Base-by-base conservation (phyloP, 2,113 vertebrate species). In the human region DNA sequence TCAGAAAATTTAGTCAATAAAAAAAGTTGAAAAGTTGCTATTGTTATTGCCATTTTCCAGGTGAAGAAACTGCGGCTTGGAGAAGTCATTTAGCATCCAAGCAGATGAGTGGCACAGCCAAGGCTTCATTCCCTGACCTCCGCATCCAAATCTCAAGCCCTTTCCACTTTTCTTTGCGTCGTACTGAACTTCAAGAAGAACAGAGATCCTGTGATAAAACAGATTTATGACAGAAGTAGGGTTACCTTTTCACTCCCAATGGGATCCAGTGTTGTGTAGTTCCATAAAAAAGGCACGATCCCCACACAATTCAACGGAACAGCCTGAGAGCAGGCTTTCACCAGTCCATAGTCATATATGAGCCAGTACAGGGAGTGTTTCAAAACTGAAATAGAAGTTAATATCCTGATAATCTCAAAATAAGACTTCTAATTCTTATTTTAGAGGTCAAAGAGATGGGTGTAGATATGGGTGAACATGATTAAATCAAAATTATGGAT, bases 341-440 rank as follows among this genome's bases (percentile, higher is more conserved):
- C 10, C 3, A 43, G 66, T 30, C 27, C 23, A 20, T 7, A 45
- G 55, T 18, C 1, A 0, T 2, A 2, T 3, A 14, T 14, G 3
- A 75, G 75, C 35, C 22, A 48, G 10, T 59, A 30, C 8, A 78
- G 88, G n/a, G 8, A 66, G 13, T 5, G 18, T 20, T 73, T 72
- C 27, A 35, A 79, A 32, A 38, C 10, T 32, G 35, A 92, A 95
- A 40, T 3, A 8, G 48, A 76, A 95, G 88, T 57, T 25, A 72
- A 43, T 40, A 40, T 32, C 9, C 25, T 52, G 83, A 86, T 13
- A 92, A 68, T 35, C 48, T 70, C 20, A 57, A 80, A 92, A 50
- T 30, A 22, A 10, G 57, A 81, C 64, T 43, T 52, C 80, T 70
- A 45, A 38, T 45, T 86, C 45, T 95, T 45, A 78, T 38, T 38